Evolutionary conservation across 2,888 invertebrate genomes (phyloP).

Genomic region (Elegia similella): DNA sequence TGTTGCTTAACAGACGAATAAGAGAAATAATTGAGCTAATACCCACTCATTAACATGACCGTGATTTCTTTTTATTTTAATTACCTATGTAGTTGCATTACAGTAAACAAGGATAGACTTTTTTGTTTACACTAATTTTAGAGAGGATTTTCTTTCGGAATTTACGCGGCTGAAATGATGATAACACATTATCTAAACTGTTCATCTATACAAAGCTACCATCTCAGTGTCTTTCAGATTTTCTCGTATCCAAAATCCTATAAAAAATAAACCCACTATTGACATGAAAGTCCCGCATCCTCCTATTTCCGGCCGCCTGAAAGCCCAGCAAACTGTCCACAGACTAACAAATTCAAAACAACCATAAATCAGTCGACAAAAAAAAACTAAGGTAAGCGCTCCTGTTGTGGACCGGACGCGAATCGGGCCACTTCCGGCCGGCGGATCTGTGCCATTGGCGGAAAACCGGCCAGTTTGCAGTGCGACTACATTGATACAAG

Average conservation of each 20-base stretch:
- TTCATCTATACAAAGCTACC: background rate
- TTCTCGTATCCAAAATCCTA: slow-evolving; percentile 4
- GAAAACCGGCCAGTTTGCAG: slow-evolving; percentile 71
- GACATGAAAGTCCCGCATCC: slow-evolving; percentile 4
- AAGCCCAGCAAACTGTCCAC: slow-evolving; percentile 39
- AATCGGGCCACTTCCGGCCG: slow-evolving; percentile 70
- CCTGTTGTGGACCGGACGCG: slow-evolving; percentile 70
- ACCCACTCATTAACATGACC: too few species aligned
- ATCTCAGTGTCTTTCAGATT: background rate
- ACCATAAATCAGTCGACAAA: slow-evolving; percentile 76
- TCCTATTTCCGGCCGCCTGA: slow-evolving; percentile 12
- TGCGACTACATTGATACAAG: slow-evolving; percentile 65
- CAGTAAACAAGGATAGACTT: too few species aligned
- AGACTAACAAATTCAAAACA: slow-evolving; percentile 75
- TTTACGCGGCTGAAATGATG: background rate
- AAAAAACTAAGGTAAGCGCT: slow-evolving; percentile 81
- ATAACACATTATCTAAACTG: background rate
- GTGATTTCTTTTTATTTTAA: too few species aligned
- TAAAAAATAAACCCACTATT: slow-evolving; percentile 7
- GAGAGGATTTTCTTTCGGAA: background rate
- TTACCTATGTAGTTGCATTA: too few species aligned
- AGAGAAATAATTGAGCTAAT: too few species aligned
- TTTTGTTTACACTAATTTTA: too few species aligned
- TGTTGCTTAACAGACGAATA: too few species aligned
- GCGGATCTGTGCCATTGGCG: slow-evolving; percentile 70